A percentile compares a stretch with the other conserved stretches of the same genome.
Evolutionary conservation across 1,140 invertebrate genomes (phyloP).

Genomic region (Ceratina australensis): DNA sequence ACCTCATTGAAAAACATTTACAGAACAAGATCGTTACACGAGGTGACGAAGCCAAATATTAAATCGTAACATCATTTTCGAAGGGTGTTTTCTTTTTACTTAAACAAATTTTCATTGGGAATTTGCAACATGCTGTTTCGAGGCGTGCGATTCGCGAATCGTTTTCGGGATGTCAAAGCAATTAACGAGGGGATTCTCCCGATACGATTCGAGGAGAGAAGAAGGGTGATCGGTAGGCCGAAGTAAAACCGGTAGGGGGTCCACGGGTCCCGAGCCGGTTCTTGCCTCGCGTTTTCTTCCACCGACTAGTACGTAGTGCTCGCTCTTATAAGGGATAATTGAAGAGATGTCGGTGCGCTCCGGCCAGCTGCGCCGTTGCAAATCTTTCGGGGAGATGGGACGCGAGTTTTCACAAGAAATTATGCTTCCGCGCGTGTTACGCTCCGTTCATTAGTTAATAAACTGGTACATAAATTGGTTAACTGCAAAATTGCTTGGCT

Average conservation of each 20-base stretch:
- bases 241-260: conserved; percentile 75
- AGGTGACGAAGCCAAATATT: too few relatives aligned
- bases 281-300: conserved; percentile 72
- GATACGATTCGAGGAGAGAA: conserved; percentile 60
- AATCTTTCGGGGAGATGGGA: conserved; percentile 43
- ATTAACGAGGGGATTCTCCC: conserved; percentile 65
- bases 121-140: conserved; percentile 6
- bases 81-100: too few relatives aligned
- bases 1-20: too few relatives aligned
- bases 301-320: conserved; percentile 34
- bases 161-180: conserved; percentile 64
- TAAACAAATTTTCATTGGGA: too few relatives aligned
- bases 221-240: conserved; percentile 60
- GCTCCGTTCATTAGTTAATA: background rate
- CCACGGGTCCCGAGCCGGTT: conserved; percentile 73
- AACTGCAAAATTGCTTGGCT: too few relatives aligned
- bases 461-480: background rate
- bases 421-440: background rate
- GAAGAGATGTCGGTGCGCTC: conserved; percentile 52
- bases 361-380: conserved; percentile 49
- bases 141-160: conserved; percentile 59
- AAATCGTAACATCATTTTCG: too few relatives aligned
- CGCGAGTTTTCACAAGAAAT: background rate
- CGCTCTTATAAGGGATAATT: conserved; percentile 67
- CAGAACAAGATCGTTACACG: too few relatives aligned